Evolutionary conservation across 2,888 invertebrate genomes (phyloP).

Genomic region (Spicauda simplicius): DNA sequence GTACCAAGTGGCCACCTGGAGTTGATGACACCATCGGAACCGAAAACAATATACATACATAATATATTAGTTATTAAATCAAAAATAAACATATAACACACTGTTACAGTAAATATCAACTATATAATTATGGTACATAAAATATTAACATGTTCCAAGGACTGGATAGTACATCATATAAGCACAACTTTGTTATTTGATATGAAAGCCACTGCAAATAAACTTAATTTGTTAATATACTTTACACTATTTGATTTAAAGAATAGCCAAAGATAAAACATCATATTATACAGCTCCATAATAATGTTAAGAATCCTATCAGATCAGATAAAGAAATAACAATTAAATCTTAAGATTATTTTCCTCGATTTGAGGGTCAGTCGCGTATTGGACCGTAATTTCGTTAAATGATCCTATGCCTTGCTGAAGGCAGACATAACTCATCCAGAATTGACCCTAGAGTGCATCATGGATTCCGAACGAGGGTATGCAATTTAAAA

Average conservation of each 20-base stretch:
- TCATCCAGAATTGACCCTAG: constrained; percentile 35
- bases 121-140: not conserved
- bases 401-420: constrained; percentile 19
- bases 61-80: constrained; percentile 48
- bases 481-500: constrained; percentile 40
- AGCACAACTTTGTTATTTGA: not conserved
- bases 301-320: too few relatives aligned
- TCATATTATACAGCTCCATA: too few relatives aligned
- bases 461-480: constrained; percentile 40
- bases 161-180: too few relatives aligned
- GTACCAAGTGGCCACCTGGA: constrained; percentile 96
- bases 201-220: not conserved
- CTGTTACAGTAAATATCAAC: constrained; percentile 2
- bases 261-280: too few relatives aligned
- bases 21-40: constrained; percentile 72
- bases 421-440: constrained; percentile 27
- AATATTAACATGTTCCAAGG: not conserved
- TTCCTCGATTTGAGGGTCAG: not conserved
- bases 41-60: constrained; percentile 81
- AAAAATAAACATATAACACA: constrained; percentile 33
- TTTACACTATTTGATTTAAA: too few relatives aligned
- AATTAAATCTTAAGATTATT: too few relatives aligned
- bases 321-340: too few relatives aligned
- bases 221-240: not conserved
- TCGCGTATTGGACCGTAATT: constrained; percentile 16